Conservation (phyloP, 1,140 invertebrate genomes). For the Drosophila nasuta region DNA sequence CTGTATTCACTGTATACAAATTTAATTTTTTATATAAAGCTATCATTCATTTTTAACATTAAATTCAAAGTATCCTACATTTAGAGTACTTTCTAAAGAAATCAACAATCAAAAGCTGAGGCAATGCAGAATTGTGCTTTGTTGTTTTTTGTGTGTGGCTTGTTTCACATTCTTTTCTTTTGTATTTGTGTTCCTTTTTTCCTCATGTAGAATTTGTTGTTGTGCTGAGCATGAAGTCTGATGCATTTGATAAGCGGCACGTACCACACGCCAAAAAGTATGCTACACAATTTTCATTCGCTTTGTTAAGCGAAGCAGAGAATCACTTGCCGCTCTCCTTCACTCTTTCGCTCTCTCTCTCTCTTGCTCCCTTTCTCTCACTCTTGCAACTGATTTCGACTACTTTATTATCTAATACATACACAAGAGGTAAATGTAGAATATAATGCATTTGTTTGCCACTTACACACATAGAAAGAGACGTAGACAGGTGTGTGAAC, state of each 20-base stretch:
- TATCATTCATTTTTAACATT: not conserved
- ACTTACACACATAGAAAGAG: conserved; percentile 42
- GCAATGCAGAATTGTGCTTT: conserved; percentile 38
- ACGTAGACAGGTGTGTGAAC: not conserved
- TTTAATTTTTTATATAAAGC: no score
- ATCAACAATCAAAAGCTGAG: conserved; percentile 30
- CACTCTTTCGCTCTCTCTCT: no score
- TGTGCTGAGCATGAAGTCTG: conserved; percentile 59
- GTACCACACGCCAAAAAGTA: conserved; percentile 68
- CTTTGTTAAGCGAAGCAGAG: conserved; percentile 33
- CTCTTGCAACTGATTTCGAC: conserved; percentile 47
- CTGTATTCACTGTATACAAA: no score
- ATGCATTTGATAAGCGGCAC: conserved; percentile 80
- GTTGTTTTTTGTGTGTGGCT: conserved; percentile 15
- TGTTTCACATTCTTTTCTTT: conserved; percentile 22
- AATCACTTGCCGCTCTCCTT: conserved; percentile 6
- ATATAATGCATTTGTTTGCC: conserved; percentile 73
- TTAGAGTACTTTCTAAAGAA: conserved; percentile 20
- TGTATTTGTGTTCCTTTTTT: not conserved
- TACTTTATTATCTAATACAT: conserved; percentile 71
- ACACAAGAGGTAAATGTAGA: conserved; percentile 22
- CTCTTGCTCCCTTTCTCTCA: not conserved
- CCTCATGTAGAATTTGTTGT: conserved; percentile 29
- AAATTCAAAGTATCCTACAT: not conserved
- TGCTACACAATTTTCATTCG: conserved; percentile 52